These are phyloP conservation scores for Trichogramma dendrolimi DNA, from an alignment of 2,888 invertebrate genomes.

Conservation along the genomic window DNA sequence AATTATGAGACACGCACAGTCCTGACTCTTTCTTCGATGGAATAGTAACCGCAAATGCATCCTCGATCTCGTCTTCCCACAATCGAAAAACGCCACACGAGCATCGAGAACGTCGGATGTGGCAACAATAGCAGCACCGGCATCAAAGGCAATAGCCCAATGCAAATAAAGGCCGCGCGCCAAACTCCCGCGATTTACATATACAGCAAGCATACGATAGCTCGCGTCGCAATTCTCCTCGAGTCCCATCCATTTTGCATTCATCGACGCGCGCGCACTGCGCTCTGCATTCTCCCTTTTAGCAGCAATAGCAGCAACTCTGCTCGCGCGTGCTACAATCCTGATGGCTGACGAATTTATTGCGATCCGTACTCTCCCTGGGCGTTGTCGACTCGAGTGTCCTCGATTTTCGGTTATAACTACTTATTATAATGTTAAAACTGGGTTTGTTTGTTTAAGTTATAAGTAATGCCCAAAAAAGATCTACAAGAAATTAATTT, in stretches of 20 bases:
- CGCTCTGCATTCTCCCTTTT: conserved; percentile 22
- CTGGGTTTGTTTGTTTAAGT: too few species aligned
- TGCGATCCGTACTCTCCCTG: conserved; percentile 31
- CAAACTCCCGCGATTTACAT: conserved; percentile 39
- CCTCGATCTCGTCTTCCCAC: too few species aligned
- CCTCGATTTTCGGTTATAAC: conserved; percentile 9
- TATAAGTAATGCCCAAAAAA: too few species aligned
- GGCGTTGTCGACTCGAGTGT: conserved; percentile 36
- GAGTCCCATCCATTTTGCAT: conserved; percentile 42
- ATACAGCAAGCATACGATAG: conserved; percentile 34
- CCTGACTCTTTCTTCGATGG: too few species aligned
- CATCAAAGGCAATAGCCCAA: conserved; percentile 9
- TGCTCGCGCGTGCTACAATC: conserved; percentile 34
- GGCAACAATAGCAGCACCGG: conserved; percentile 16
- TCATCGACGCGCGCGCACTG: conserved; percentile 42
- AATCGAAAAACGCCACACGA: too few species aligned
- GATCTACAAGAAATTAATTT: too few species aligned
- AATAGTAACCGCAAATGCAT: too few species aligned
- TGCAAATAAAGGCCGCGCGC: conserved; percentile 33
- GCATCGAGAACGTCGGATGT: conserved; percentile 34
- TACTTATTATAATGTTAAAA: neutral
- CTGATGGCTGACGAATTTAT: conserved; percentile 47
- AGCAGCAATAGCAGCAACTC: conserved; percentile 32
- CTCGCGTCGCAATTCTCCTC: conserved; percentile 33
- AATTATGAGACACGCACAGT: too few species aligned